Percentiles rank a stretch among this genome's conserved stretches.
phyloP scores from a whole-genome alignment of 2,888 invertebrate species.

The Sphinx pinastri region DNA sequence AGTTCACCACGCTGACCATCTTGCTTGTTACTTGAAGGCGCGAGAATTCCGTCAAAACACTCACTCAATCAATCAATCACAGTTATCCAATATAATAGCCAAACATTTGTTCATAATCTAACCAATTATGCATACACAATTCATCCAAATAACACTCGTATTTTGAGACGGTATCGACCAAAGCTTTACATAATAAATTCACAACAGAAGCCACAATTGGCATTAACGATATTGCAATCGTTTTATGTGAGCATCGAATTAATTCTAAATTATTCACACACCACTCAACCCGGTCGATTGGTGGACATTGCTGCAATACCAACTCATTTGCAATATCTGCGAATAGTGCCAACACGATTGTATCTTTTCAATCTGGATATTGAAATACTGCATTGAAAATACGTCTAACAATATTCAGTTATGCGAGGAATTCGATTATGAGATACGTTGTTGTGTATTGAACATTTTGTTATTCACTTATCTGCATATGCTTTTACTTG shows the following conservation, averaged over 20 bases:
- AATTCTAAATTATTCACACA: conserved; percentile 19
- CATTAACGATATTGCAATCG: neutral
- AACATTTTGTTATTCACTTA: neutral
- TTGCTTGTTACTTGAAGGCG: too few relatives aligned
- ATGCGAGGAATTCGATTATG: neutral
- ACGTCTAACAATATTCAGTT: conserved; percentile 12
- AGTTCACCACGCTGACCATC: neutral
- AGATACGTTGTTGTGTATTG: neutral
- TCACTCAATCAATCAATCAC: too few relatives aligned
- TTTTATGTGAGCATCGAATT: neutral
- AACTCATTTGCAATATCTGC: conserved; percentile 8
- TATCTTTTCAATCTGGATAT: conserved; percentile 13
- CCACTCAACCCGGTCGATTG: neutral
- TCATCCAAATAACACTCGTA: too few relatives aligned
- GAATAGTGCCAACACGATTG: conserved; percentile 11
- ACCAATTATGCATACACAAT: too few relatives aligned
- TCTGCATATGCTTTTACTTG: conserved; percentile 3
- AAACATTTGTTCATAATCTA: too few relatives aligned
- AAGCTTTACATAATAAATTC: neutral
- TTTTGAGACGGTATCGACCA: too few relatives aligned
- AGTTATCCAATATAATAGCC: too few relatives aligned
- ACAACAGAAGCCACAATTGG: conserved; percentile 3
- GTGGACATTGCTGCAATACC: neutral
- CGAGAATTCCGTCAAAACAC: too few relatives aligned
- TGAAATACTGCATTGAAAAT: conserved; percentile 11